Base-by-base conservation (phyloP, 1,140 invertebrate genomes). In the Drosophila mojavensis region DNA sequence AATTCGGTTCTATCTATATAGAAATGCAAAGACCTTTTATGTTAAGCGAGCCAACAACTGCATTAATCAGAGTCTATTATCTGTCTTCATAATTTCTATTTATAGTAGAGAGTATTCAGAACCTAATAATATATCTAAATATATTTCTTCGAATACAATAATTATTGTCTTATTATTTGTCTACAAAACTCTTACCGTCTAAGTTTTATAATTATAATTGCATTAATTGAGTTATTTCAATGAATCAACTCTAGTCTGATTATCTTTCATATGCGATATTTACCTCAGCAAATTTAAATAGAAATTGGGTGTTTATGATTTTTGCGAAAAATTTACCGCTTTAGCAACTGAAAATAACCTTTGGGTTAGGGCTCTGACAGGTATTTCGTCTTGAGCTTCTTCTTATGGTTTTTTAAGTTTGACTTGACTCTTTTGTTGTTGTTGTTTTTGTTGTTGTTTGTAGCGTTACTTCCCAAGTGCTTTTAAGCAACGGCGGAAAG, bases 401-500 rank as follows among this genome's bases (percentile, higher is more conserved):
- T 56, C 41, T 24, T 33, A 20, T 33, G 50, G 36, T 13, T 73
- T n/a, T 30, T 47, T 2, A 13, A 9, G 6, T 33, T 45, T 45
- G 2, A n/a, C 6, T n/a, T 33, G 6, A 3, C 28, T 4, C 28
- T 30, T 60, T 10, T 41, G 6, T 33, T 33, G 33, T 33, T 33
- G 33, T 33, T 33, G 51, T 10, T 33, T 0, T 9, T 33, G 33
- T 33, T 33, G 30, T 33, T 33, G 51, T 6, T 41, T 53, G 33
- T 15, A 43, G 28, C 58, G 51, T 70, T 62, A 55, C 63, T 79
- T 72, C 77, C 68, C 71, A 75, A 72, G 63, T 65, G 69, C 53
- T 86, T 84, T 89, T 88, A 75, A 81, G 84, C 84, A 89, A 89
- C 81, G 78, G 74, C 84, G 84, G 84, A 89, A 89, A 89, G 51